Evolutionary conservation across 2,888 invertebrate species (phyloP).

Genomic region (Crepidodera aurea): DNA sequence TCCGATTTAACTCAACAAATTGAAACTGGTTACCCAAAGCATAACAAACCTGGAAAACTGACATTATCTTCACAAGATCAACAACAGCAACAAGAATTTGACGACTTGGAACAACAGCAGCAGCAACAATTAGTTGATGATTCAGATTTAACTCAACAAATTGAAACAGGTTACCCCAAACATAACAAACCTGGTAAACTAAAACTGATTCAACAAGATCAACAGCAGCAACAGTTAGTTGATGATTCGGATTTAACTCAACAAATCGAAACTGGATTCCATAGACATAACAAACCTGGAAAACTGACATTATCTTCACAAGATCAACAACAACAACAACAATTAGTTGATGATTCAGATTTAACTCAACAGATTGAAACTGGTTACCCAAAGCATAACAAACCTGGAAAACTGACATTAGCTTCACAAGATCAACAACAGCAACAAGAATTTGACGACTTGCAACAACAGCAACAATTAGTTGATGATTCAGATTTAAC

Average conservation of each 20-base stretch:
- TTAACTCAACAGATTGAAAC: constrained; percentile 30
- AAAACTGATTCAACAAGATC: not conserved
- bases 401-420: not conserved
- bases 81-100: constrained; percentile 25
- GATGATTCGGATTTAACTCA: constrained; percentile 37
- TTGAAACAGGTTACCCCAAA: constrained; percentile 15
- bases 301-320: constrained; percentile 29
- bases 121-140: constrained; percentile 16
- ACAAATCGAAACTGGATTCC: constrained; percentile 37
- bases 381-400: constrained; percentile 13
- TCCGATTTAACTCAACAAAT: constrained; percentile 38
- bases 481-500: constrained; percentile 23
- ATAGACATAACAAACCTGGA: constrained; percentile 15
- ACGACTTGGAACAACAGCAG: not conserved
- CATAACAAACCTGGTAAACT: constrained; percentile 4
- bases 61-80: not conserved
- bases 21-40: constrained; percentile 35
- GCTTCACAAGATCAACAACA: not conserved
- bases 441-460: constrained; percentile 27
- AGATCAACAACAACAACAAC: constrained; percentile 15
- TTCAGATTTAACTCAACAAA: constrained; percentile 35
- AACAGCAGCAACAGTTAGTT: constrained; percentile 19
- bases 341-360: constrained; percentile 26
- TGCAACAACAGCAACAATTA: constrained; percentile 8
- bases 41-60: not conserved